Evolutionary conservation across 2,113 vertebrate species (phyloP), one percentile per base, ranked within the genome.

Genomic region (Rhinolophus ferrumequinum): DNA sequence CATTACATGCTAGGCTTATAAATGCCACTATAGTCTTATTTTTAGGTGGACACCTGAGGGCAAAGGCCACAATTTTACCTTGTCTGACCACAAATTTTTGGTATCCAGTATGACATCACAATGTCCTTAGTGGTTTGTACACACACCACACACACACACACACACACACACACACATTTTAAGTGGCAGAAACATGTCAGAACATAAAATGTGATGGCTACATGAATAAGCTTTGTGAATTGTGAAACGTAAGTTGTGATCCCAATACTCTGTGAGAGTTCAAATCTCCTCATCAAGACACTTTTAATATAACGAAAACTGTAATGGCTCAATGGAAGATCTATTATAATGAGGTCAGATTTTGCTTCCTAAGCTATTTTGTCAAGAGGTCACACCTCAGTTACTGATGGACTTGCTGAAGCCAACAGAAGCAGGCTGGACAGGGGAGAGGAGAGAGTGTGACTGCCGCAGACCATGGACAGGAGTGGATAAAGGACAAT

Each of bases 341-440:
- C 2, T 66, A 92, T 21, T 54, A 82, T 35, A 84, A 75, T 69
- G 19, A 69, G 30, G 19, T 64, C 28, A 76, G 73, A 89, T 58
- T 92, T 95, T 96, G 28, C 75, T 90, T 87, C 41, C 24, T 22
- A 79, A 83, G 21, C 35, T 86, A 54, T 83, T 86, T 69, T 33
- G 33, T 30, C 19, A 80, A 76, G 6, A 67, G 47, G 14, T 28
- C 18, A 50, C 16, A 81, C 24, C 18, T 70, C 16, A 73, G 33
- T 58, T 70, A 80, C 76, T 85, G 28, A 33, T 52, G 44, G 47
- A 85, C 84, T 73, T 89, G 14, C 52, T 66, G 12, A 97, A 56
- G 9, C 38, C 76, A 88, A 33, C 16, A 64, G 22, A 84, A 76
- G 76, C 35, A 84, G 22, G 66, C 15, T 67, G 26, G 87, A 30